Base-by-base conservation (phyloP, 2,888 invertebrate genomes). In the Parthenolecanium corni region DNA sequence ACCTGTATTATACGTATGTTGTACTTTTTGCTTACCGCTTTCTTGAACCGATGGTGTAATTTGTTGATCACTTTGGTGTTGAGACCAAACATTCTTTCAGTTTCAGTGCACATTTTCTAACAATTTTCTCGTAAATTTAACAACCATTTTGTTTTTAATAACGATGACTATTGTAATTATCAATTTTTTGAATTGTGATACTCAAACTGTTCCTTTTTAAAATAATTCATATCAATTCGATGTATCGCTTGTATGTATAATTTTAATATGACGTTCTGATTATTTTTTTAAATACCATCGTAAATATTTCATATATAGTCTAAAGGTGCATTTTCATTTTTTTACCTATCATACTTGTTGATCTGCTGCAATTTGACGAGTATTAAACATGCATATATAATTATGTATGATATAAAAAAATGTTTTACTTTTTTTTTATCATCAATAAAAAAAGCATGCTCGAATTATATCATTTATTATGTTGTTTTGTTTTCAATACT, bases 401-500 rank as follows among this genome's bases (percentile, higher is more conserved):
- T 9, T 42, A 18, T 42, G 44, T 18, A 18, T 14, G 44, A 14
- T 14, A 42, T 42, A 42, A 9, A 18, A n/a, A n/a, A n/a, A n/a
- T n/a, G n/a, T n/a, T n/a, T 49, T 23, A 23, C 2, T 20, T 2
- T 21, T 21, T 49, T 21, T 21, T 6, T 49, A 11, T 49, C 21
- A 5, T 16, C 14, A 44, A 16, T 5, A 56, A 25, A 40, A 24
- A 44, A 23, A 40, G 20, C 9, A 16, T n/a, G 21, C 20, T 44
- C 16, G 16, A 44, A 44, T 23, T 23, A 16, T 16, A 14, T 18
- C 20, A 40, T 21, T 47, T 46, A 31, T 52, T 52, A 38, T 52
- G 31, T 51, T 51, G 24, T 36, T 52, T 31, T 52, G 20, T 47
- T 47, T 47, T 20, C 18, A 18, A 47, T n/a, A 40, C 54, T 61